These are phyloP conservation scores for Halcyon badia DNA, from an alignment of 2,797 vertebrate genomes.

Conservation along the genomic window DNA sequence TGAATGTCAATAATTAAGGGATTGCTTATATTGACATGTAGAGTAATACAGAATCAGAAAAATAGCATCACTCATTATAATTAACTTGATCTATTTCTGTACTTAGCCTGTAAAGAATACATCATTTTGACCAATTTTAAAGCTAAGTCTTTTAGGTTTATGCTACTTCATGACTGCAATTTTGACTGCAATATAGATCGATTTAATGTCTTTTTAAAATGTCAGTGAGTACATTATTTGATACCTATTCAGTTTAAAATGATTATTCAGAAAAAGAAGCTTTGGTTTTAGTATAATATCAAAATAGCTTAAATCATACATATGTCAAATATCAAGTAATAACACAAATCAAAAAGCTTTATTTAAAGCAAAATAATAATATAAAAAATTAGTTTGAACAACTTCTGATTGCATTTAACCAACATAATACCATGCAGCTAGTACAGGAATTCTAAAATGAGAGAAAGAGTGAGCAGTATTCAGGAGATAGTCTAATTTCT, in stretches of 20 bases:
- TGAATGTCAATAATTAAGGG: not conserved
- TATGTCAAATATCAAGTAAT: not conserved
- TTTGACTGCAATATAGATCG: not conserved
- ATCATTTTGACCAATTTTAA: not conserved
- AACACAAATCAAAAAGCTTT: not conserved
- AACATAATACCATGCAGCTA: not conserved
- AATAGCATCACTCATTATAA: not conserved
- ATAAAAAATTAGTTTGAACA: not conserved
- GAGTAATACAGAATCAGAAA: not conserved
- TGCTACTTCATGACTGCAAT: not conserved
- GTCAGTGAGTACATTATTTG: not conserved
- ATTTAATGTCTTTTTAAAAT: not conserved
- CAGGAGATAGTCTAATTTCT: not conserved
- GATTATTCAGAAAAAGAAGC: not conserved
- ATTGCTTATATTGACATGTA: not conserved
- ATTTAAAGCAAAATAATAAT: not conserved
- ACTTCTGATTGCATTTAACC: not conserved
- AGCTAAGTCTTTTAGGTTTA: not conserved
- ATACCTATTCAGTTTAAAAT: not conserved
- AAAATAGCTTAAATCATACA: not conserved
- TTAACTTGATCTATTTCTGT: not conserved
- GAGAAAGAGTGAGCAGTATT: not conserved
- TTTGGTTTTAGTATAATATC: not conserved
- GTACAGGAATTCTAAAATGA: not conserved
- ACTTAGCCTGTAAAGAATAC: not conserved